A percentile compares a stretch with the other conserved stretches of the same genome.
phyloP scores from a whole-genome alignment of 2,113 vertebrate genomes.

The Nibea albiflora region DNA sequence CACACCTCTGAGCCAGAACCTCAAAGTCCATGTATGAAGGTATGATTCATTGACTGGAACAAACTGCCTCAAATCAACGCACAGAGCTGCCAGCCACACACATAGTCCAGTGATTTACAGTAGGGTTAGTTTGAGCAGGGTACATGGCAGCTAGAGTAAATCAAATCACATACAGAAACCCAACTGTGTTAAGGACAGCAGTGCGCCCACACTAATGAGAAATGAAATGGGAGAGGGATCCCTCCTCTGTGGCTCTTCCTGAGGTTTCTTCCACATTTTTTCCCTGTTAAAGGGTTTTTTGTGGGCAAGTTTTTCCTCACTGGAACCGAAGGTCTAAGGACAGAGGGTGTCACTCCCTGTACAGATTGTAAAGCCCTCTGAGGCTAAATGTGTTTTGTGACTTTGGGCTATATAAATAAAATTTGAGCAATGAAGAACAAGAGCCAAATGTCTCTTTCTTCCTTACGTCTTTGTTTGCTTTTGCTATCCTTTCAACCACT shows the following conservation, averaged over 20 bases:
- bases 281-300: no score
- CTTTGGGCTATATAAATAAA: no score
- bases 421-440: slow-evolving; percentile 20
- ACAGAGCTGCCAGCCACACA: background rate
- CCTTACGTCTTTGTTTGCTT: slow-evolving; percentile 19
- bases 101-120: slow-evolving; percentile 52
- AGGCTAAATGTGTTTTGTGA: no score
- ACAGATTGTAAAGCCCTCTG: no score
- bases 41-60: slow-evolving; percentile 27
- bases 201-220: slow-evolving; percentile 60
- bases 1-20: background rate
- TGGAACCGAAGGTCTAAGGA: no score
- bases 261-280: no score
- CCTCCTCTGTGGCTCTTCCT: no score
- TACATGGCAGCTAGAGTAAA: slow-evolving; percentile 59
- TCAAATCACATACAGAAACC: slow-evolving; percentile 73
- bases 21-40: slow-evolving; percentile 39
- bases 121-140: slow-evolving; percentile 21
- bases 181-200: slow-evolving; percentile 65
- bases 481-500: slow-evolving; percentile 65
- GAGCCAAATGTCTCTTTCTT: slow-evolving; percentile 29
- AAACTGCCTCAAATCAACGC: background rate
- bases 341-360: no score
- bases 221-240: no score
- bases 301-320: no score